These are phyloP conservation scores for Sisor rabdophorus DNA, from an alignment of 2,113 vertebrate species.

Conservation along the genomic window DNA sequence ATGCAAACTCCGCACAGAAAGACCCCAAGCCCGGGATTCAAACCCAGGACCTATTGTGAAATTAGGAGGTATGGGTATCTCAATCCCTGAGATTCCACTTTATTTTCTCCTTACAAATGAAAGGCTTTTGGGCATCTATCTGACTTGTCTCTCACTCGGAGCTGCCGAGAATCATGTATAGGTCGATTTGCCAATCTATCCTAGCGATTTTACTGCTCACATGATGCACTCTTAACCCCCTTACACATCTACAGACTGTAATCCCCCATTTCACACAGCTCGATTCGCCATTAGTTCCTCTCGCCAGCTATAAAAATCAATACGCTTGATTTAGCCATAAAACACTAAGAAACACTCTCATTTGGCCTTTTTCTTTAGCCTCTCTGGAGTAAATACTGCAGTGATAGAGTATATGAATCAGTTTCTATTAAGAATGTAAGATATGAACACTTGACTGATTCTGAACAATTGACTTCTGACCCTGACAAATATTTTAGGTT, in stretches of 20 bases:
- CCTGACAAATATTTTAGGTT: too few relatives aligned
- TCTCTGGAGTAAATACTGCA: background rate
- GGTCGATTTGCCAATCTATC: background rate
- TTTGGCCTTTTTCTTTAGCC: background rate
- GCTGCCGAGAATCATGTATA: background rate
- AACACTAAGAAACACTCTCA: background rate
- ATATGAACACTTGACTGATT: too few relatives aligned
- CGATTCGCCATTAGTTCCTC: background rate
- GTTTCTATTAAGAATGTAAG: too few relatives aligned
- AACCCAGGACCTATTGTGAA: too few relatives aligned
- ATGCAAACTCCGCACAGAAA: too few relatives aligned
- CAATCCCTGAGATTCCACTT: too few relatives aligned
- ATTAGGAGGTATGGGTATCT: too few relatives aligned
- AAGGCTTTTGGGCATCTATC: background rate
- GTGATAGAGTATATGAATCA: background rate
- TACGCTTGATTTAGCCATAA: background rate
- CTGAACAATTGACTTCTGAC: too few relatives aligned
- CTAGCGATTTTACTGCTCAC: background rate
- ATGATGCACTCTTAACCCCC: background rate
- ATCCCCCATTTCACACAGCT: constrained; percentile 2
- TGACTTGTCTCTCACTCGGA: background rate
- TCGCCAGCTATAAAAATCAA: constrained; percentile 13
- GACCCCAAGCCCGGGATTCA: too few relatives aligned
- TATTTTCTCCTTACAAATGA: too few relatives aligned
- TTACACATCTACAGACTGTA: background rate